These are phyloP conservation scores for Ovibos moschatus DNA, from an alignment of 2,113 vertebrate species.

Conservation along the genomic window DNA sequence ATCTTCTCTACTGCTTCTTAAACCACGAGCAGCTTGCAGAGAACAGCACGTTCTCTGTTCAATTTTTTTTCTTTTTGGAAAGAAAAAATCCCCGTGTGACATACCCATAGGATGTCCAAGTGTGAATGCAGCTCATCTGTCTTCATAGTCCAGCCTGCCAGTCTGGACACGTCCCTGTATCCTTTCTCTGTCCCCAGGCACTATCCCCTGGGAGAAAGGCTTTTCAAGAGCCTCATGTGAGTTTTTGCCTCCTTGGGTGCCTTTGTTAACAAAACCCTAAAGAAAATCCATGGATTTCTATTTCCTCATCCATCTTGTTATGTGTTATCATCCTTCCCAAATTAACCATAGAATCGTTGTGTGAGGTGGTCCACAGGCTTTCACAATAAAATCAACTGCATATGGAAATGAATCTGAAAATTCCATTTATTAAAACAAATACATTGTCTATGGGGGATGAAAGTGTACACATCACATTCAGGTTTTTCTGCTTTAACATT, in stretches of 20 bases:
- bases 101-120: not conserved
- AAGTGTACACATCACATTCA: conserved; percentile 78
- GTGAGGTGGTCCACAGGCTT: not conserved
- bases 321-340: not conserved
- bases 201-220: not conserved
- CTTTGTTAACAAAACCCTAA: not conserved
- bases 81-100: not conserved
- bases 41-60: not conserved
- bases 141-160: not conserved
- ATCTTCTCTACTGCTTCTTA: not conserved
- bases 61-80: not conserved
- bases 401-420: conserved; percentile 79
- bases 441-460: conserved; percentile 78
- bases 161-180: not conserved
- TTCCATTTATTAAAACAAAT: conserved; percentile 84
- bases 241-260: not conserved
- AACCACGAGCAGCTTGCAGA: not conserved
- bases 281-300: not conserved
- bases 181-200: not conserved
- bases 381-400: conserved; percentile 35
- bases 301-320: not conserved
- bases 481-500: conserved; percentile 66
- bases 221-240: not conserved
- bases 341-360: not conserved
- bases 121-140: not conserved